Evolutionary conservation across 2,113 vertebrate genomes (phyloP).

Genomic region (Lynx canadensis): DNA sequence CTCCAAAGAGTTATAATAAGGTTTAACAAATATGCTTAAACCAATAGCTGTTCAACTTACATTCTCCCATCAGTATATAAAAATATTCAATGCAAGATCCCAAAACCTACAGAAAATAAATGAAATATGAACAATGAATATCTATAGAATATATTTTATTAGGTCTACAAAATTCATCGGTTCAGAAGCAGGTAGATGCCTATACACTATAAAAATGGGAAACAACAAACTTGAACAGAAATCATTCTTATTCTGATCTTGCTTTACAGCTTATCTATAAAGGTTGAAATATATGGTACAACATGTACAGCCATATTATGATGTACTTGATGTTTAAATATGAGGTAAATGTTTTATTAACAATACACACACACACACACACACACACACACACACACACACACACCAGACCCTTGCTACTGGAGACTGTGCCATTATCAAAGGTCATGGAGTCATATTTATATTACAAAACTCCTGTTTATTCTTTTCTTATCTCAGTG

Average conservation of each 20-base stretch:
- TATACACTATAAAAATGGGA: background rate
- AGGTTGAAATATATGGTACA: background rate
- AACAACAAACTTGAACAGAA: background rate
- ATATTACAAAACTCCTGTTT: background rate
- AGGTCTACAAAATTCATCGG: background rate
- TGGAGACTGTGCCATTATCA: background rate
- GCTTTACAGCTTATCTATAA: background rate
- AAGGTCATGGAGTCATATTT: background rate
- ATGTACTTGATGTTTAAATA: background rate
- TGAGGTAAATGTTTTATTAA: background rate
- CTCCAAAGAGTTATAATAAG: background rate
- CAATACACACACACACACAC: background rate
- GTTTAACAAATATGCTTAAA: background rate
- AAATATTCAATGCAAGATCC: background rate
- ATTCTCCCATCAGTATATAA: background rate
- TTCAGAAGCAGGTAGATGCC: background rate
- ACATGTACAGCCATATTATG: background rate
- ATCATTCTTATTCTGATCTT: background rate
- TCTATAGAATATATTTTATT: background rate
- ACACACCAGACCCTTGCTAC: background rate
- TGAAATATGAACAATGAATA: constrained; percentile 16
- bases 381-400: background rate
- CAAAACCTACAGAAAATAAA: constrained; percentile 37
- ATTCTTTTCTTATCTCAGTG: background rate
- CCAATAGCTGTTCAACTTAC: background rate